Evolutionary conservation across 2,797 vertebrate species (phyloP).

Genomic region (Mycteria americana): DNA sequence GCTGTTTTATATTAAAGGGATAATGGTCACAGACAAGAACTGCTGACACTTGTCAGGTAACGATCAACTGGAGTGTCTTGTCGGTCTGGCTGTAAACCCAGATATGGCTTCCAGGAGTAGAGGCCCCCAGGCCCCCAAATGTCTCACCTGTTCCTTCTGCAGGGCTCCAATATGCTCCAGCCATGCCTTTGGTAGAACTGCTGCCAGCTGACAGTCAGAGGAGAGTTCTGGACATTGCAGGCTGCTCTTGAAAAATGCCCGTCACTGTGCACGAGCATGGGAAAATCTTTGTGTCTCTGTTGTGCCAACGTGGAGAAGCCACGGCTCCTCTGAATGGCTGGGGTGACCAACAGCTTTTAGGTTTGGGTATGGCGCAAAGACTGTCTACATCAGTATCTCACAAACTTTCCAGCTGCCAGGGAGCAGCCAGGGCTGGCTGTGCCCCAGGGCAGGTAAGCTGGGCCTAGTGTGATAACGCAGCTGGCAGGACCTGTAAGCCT

Average conservation of each 20-base stretch:
- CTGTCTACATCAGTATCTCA: not conserved
- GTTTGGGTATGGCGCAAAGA: not conserved
- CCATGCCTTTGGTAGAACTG: not conserved
- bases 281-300: not conserved
- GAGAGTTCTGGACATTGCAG: not conserved
- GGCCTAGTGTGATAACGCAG: fast-evolving
- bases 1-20: not conserved
- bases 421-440: not conserved
- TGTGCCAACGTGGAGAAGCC: not conserved
- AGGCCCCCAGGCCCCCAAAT: not conserved
- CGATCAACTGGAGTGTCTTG: not conserved
- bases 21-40: slow-evolving; percentile 1
- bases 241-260: not conserved
- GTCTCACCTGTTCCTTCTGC: not conserved
- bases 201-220: not conserved
- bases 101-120: not conserved
- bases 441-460: not conserved
- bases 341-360: not conserved
- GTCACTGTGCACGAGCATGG: fast-evolving
- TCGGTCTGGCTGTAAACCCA: not conserved
- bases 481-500: not conserved
- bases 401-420: not conserved
- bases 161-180: not conserved
- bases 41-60: not conserved
- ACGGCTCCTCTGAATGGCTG: not conserved